Evolutionary conservation across 2,113 vertebrate species (phyloP).

Genomic region (Merops nubicus): DNA sequence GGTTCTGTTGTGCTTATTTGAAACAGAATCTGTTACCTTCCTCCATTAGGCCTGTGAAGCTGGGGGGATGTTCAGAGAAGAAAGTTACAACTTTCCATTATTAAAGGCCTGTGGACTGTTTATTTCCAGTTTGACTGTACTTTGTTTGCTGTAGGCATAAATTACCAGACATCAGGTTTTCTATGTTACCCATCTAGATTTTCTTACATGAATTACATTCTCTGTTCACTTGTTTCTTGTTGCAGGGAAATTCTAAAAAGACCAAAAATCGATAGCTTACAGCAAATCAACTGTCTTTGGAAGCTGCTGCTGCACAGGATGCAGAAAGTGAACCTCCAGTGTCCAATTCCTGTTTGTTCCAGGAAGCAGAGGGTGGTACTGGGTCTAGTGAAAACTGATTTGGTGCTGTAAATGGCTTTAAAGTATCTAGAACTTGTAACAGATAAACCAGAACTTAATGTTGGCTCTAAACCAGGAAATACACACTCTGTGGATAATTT

Average conservation of each 20-base stretch:
- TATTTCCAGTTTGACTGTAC: not conserved
- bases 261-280: conserved; percentile 90
- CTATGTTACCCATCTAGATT: not conserved
- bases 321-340: not conserved
- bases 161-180: not conserved
- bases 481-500: conserved; percentile 65
- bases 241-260: conserved; percentile 94
- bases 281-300: not conserved
- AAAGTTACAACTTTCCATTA: not conserved
- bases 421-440: conserved; percentile 58
- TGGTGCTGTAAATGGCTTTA: conserved; percentile 68
- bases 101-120: not conserved
- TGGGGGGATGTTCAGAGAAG: not conserved
- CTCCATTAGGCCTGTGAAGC: not conserved
- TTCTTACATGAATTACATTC: not conserved
- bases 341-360: conserved; percentile 36
- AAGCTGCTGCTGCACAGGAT: conserved; percentile 56
- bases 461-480: conserved; percentile 59
- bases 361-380: conserved; percentile 14
- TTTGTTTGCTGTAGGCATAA: not conserved
- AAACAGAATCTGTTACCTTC: not conserved
- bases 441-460: conserved; percentile 45
- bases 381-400: conserved; percentile 38
- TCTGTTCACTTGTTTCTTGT: conserved; percentile 28
- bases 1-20: not conserved